Evolutionary conservation across 2,888 invertebrate species (phyloP).

Genomic region (Drosophila silvestris): DNA sequence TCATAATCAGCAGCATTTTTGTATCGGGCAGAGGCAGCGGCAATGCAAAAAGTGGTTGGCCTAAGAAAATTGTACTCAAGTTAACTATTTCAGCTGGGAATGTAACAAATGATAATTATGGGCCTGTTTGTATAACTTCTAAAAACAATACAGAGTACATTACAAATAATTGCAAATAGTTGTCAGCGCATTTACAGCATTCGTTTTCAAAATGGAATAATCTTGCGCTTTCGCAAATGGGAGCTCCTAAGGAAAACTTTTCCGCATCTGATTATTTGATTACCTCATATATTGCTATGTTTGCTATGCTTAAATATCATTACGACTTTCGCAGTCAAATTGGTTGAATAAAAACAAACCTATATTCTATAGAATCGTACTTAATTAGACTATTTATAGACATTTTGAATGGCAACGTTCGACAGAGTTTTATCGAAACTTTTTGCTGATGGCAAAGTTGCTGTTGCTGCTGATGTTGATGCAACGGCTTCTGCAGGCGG

Average conservation of each 20-base stretch:
- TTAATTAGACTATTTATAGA: background rate
- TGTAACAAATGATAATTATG: background rate
- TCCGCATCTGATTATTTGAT: background rate
- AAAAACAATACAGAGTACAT: background rate
- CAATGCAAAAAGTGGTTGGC: background rate
- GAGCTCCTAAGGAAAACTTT: background rate
- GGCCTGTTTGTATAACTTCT: background rate
- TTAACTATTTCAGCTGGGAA: background rate
- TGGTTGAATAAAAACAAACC: background rate
- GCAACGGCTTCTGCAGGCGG: slow-evolving; percentile 37
- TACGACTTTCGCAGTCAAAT: too few species aligned
- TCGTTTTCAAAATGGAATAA: background rate
- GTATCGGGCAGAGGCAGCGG: background rate
- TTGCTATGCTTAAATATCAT: background rate
- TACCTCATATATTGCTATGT: background rate
- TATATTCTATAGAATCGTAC: background rate
- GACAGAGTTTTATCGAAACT: slow-evolving; percentile 31
- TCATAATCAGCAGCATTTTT: background rate
- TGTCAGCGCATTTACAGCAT: background rate
- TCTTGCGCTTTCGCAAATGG: background rate
- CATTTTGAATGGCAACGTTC: background rate
- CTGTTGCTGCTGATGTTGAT: slow-evolving; percentile 3
- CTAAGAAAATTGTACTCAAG: background rate
- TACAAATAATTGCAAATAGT: background rate
- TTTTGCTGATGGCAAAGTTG: slow-evolving; percentile 43